Evolutionary conservation across 1,140 invertebrate genomes (phyloP).

Genomic region (Hylaeus volcanicus): DNA sequence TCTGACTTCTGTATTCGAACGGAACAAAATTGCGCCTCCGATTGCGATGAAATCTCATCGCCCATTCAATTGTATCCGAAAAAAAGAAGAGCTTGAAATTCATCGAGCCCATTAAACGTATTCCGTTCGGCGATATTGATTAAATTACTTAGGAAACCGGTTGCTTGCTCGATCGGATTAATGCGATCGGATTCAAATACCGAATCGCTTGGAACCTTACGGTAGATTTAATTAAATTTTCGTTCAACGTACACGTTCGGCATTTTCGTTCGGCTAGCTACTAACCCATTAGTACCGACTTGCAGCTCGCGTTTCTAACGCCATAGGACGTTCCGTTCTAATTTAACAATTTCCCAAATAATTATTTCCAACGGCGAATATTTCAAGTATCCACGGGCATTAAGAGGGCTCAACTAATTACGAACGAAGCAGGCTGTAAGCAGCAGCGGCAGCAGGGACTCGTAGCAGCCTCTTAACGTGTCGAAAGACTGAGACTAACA

Average conservation of each 20-base stretch:
- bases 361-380: conserved; percentile 22
- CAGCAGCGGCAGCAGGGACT: no score
- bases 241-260: conserved; percentile 6
- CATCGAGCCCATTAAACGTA: conserved; percentile 29
- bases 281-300: not conserved
- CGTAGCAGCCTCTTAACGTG: conserved; percentile 41
- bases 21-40: not conserved
- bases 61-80: not conserved
- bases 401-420: conserved; percentile 56
- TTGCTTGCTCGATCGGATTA: conserved; percentile 45
- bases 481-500: conserved; percentile 54
- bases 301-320: not conserved
- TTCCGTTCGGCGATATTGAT: conserved; percentile 26
- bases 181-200: conserved; percentile 44
- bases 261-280: conserved; percentile 18
- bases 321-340: not conserved
- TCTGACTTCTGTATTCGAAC: not conserved
- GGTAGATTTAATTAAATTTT: conserved; percentile 48
- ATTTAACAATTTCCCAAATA: not conserved
- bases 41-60: not conserved
- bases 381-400: conserved; percentile 43
- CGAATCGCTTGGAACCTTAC: conserved; percentile 25
- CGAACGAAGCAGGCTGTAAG: not conserved
- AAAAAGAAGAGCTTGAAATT: conserved; percentile 23
- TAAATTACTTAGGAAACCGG: conserved; percentile 38